Percentiles rank a stretch among this genome's conserved stretches.
Evolutionary conservation across 1,140 invertebrate species (phyloP).

Genomic region (Harpegnathos saltator): DNA sequence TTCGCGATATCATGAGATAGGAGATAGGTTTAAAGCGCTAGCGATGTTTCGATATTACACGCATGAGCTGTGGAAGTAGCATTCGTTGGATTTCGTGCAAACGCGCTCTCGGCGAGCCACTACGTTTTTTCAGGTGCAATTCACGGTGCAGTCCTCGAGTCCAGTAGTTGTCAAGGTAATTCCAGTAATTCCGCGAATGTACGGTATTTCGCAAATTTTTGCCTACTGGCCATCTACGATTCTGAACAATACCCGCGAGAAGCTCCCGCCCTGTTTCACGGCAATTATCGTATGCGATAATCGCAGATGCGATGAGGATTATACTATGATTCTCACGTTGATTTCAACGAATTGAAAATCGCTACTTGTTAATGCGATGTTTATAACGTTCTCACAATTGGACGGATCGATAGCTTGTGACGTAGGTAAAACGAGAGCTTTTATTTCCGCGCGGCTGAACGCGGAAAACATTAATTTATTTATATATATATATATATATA

Average conservation of each 20-base stretch:
- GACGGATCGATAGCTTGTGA: no score
- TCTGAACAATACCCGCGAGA: conserved; percentile 13
- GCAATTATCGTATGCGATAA: neutral
- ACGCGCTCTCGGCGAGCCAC: conserved; percentile 36
- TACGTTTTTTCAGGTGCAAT: conserved; percentile 55
- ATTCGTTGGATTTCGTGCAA: conserved; percentile 45
- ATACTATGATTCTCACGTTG: no score
- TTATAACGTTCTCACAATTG: no score
- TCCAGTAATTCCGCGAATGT: conserved; percentile 52
- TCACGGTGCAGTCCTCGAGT: conserved; percentile 45
- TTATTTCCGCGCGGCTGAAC: no score
- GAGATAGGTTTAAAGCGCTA: conserved; percentile 16
- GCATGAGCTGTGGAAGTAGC: conserved; percentile 32
- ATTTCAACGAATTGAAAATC: no score
- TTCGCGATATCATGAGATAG: neutral
- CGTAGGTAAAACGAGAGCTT: no score
- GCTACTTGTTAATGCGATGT: no score
- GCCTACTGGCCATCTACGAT: neutral
- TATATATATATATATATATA: no score
- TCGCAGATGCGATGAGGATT: no score
- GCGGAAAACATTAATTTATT: neutral
- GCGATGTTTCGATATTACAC: conserved; percentile 47
- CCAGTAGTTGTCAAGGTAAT: conserved; percentile 52
- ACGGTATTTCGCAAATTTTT: conserved; percentile 45
- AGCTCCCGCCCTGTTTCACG: neutral